Percentiles rank a stretch among this genome's conserved stretches.
Conservation (phyloP, 2,113 vertebrate genomes). For the Anoplopoma fimbria region DNA sequence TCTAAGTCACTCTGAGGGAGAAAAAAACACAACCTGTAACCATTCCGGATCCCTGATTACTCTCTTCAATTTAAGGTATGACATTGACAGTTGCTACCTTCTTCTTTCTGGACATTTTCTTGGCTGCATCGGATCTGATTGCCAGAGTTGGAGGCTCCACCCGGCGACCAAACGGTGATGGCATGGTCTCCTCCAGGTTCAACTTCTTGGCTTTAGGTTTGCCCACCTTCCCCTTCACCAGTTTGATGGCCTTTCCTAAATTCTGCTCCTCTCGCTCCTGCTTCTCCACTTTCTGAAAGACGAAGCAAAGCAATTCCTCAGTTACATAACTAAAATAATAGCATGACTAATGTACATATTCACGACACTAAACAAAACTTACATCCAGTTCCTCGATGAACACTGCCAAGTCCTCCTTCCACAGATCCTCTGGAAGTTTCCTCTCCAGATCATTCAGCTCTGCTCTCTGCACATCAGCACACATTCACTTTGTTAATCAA, state of each 20-base stretch:
- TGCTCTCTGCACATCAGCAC: constrained; percentile 83
- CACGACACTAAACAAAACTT: constrained; percentile 66
- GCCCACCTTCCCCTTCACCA: constrained; percentile 98
- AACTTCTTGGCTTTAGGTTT: constrained; percentile 96
- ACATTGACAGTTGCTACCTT: constrained; percentile 83
- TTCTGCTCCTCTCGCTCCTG: constrained; percentile 91
- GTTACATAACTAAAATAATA: background rate
- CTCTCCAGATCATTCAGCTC: constrained; percentile 91
- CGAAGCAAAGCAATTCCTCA: background rate
- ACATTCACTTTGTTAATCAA: constrained; percentile 1
- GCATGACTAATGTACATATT: background rate
- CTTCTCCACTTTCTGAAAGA: constrained; percentile 68
- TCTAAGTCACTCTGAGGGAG: constrained; percentile 88
- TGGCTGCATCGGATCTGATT: constrained; percentile 92
- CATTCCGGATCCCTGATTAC: background rate
- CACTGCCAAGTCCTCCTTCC: constrained; percentile 96
- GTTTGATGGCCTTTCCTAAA: constrained; percentile 88
- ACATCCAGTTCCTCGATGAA: constrained; percentile 97
- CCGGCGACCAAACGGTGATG: constrained; percentile 92
- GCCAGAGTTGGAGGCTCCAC: constrained; percentile 92
- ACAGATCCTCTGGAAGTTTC: constrained; percentile 92
- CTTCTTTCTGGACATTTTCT: constrained; percentile 93
- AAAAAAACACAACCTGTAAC: constrained; percentile 14
- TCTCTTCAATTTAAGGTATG: too few relatives aligned
- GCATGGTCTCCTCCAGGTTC: constrained; percentile 95